phyloP scores from a whole-genome alignment of 2,888 invertebrate genomes.

The Oscheius sp. region DNA sequence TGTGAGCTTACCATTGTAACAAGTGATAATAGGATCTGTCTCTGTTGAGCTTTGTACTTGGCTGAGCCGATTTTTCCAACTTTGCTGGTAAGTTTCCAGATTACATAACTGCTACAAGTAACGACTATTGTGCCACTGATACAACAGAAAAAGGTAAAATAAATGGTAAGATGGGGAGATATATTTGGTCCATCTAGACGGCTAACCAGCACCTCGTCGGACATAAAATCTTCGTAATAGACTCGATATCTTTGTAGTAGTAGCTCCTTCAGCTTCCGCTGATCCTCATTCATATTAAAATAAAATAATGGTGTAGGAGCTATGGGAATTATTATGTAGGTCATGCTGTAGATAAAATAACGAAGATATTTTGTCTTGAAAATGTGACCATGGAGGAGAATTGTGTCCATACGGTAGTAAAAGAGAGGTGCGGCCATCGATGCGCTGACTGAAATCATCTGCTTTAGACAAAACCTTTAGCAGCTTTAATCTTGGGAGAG shows the following conservation, averaged over 20 bases:
- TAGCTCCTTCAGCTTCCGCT: background rate
- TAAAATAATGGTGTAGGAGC: background rate
- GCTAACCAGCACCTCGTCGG: background rate
- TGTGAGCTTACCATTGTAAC: background rate
- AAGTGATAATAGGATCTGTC: background rate
- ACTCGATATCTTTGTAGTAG: background rate
- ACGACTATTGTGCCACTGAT: too few relatives aligned
- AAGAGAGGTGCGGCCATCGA: background rate
- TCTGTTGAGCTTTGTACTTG: too few relatives aligned
- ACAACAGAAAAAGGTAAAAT: too few relatives aligned
- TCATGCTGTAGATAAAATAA: background rate
- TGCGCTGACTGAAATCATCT: background rate
- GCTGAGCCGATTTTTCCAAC: too few relatives aligned
- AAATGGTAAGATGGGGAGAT: too few relatives aligned
- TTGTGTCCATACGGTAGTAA: slow-evolving; percentile 2
- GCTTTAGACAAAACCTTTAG: too few relatives aligned
- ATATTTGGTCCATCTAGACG: too few relatives aligned
- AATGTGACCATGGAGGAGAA: background rate
- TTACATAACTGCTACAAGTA: too few relatives aligned
- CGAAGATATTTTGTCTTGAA: background rate
- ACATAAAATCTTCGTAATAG: background rate
- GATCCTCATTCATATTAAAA: background rate
- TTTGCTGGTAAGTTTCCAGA: too few relatives aligned
- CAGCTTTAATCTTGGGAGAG: too few relatives aligned
- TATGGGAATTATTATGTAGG: background rate